phyloP scores from a whole-genome alignment of 1,140 invertebrate genomes.

The Cotesia vestalis region DNA sequence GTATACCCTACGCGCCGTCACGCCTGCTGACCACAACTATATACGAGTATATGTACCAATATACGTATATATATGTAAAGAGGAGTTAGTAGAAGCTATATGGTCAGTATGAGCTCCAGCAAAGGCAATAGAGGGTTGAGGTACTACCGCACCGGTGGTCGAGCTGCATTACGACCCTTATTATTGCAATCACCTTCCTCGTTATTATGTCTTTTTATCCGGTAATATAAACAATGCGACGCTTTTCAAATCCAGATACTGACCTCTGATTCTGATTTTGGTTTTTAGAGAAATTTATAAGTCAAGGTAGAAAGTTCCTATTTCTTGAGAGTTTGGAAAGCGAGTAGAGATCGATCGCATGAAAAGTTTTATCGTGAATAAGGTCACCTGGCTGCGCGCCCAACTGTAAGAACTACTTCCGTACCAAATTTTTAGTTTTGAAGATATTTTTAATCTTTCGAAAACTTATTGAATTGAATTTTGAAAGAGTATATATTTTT shows the following conservation, averaged over 20 bases:
- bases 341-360: slow-evolving; percentile 28
- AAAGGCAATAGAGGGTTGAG: slow-evolving; percentile 24
- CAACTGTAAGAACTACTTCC: slow-evolving; percentile 49
- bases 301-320: slow-evolving; percentile 18
- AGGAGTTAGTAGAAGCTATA: too few species aligned
- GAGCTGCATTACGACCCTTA: slow-evolving; percentile 41
- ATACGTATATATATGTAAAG: too few species aligned
- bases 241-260: background rate
- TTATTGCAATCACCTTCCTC: slow-evolving; percentile 40
- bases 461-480: background rate
- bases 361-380: slow-evolving; percentile 40
- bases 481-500: background rate
- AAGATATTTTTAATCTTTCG: slow-evolving; percentile 5
- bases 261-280: background rate
- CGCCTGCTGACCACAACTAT: slow-evolving; percentile 64
- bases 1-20: slow-evolving; percentile 59
- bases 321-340: slow-evolving; percentile 19
- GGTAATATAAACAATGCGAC: slow-evolving; percentile 1
- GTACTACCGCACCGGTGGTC: slow-evolving; percentile 27
- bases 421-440: slow-evolving; percentile 38
- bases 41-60: slow-evolving; percentile 49
- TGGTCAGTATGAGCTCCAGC: slow-evolving; percentile 28
- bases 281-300: too few species aligned
- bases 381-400: slow-evolving; percentile 50
- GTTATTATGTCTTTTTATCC: background rate